phyloP scores from a whole-genome alignment of 2,797 vertebrate genomes.

The Pteropus rufus region DNA sequence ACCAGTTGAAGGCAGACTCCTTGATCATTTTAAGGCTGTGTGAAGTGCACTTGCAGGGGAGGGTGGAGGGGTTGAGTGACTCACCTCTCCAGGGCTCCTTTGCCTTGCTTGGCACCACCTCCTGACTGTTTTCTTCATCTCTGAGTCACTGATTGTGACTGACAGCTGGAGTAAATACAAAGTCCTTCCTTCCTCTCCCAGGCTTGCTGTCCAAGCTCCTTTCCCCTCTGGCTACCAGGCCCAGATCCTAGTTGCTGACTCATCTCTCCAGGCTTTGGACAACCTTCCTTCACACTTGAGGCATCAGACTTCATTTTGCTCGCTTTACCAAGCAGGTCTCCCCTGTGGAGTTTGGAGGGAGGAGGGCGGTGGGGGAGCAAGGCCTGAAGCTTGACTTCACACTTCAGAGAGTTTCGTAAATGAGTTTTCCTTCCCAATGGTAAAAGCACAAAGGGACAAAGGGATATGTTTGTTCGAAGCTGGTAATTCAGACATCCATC shows the following conservation, averaged over 20 bases:
- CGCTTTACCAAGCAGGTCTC: neutral
- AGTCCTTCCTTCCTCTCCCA: neutral
- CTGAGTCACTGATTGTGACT: neutral
- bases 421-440: slow-evolving; percentile 12
- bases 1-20: neutral
- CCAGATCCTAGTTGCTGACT: neutral
- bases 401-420: neutral
- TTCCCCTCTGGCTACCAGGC: neutral
- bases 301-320: neutral
- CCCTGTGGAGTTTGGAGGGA: neutral
- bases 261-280: neutral
- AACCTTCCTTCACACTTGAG: neutral
- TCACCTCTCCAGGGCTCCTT: neutral
- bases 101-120: no score
- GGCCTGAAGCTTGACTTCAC: neutral
- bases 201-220: neutral
- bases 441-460: neutral
- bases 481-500: neutral
- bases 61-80: neutral
- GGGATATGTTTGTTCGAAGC: neutral
- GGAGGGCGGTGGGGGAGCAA: fast-evolving
- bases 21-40: neutral
- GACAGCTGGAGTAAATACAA: neutral
- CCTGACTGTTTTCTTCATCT: neutral
- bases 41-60: neutral